These are phyloP conservation scores for Onychostoma macrolepis DNA, from an alignment of 2,113 vertebrate species.

Conservation along the genomic window DNA sequence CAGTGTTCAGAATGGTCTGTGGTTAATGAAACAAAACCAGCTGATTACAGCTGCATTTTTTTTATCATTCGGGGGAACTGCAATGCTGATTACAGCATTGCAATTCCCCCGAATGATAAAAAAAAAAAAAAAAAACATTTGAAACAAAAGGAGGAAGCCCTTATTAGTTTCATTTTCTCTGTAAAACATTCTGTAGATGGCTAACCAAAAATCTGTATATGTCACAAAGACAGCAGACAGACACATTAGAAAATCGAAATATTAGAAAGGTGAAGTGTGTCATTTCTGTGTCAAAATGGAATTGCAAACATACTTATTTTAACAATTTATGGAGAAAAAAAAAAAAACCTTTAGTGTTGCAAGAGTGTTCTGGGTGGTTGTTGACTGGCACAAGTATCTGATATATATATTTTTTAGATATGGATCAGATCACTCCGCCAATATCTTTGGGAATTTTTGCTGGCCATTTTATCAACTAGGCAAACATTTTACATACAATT, in stretches of 20 bases:
- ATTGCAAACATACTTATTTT: not conserved
- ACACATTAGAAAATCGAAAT: not conserved
- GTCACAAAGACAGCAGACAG: not conserved
- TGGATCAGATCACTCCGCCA: too few species aligned
- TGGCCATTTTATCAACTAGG: too few species aligned
- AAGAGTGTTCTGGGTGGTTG: not conserved
- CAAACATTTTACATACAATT: too few species aligned
- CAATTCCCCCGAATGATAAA: not conserved
- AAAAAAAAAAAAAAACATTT: too few species aligned
- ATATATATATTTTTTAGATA: too few species aligned
- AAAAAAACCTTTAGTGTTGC: not conserved
- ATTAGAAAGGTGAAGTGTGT: not conserved
- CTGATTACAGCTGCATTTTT: not conserved
- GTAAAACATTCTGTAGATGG: not conserved
- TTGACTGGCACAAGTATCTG: not conserved
- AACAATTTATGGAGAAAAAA: not conserved
- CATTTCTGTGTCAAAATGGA: not conserved
- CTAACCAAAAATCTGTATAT: not conserved
- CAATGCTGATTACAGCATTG: not conserved
- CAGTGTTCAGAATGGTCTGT: not conserved
- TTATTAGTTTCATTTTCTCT: not conserved
- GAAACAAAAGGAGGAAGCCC: not conserved
- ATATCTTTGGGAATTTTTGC: too few species aligned
- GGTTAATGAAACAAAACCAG: not conserved
- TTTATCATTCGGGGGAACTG: too few species aligned